Evolutionary conservation across 2,797 vertebrate genomes (phyloP).

Genomic region (Australoheros facetus): DNA sequence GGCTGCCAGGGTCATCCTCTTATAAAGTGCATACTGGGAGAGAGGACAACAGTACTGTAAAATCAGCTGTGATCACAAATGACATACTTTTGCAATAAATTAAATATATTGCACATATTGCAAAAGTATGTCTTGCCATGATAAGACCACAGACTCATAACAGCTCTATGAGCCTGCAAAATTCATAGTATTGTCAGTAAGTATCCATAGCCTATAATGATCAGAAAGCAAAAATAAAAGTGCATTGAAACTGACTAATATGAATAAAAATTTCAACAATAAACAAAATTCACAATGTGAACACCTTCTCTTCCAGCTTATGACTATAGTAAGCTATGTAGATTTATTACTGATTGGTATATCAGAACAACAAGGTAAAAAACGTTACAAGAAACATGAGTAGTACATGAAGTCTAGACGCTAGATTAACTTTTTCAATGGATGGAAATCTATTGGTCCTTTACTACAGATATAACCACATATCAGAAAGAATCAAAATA

Average conservation of each 20-base stretch:
- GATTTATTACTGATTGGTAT: background rate
- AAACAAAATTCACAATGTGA: background rate
- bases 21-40: slow-evolving; percentile 99
- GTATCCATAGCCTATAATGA: background rate
- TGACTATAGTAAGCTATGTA: background rate
- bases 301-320: background rate
- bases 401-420: background rate
- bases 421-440: background rate
- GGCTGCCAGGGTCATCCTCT: slow-evolving; percentile 99
- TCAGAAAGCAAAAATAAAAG: background rate
- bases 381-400: background rate
- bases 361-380: background rate
- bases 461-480: background rate
- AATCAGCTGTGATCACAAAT: background rate
- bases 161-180: background rate
- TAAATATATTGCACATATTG: too few relatives aligned
- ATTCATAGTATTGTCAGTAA: background rate
- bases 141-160: background rate
- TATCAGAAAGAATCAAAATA: background rate
- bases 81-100: background rate
- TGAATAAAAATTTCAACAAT: background rate
- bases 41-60: slow-evolving; percentile 40
- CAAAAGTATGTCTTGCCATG: background rate
- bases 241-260: background rate
- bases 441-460: background rate